Percentiles rank a stretch among this genome's conserved stretches.
Evolutionary conservation across 1,140 invertebrate species (phyloP).

Genomic region (Ganaspis sp.): DNA sequence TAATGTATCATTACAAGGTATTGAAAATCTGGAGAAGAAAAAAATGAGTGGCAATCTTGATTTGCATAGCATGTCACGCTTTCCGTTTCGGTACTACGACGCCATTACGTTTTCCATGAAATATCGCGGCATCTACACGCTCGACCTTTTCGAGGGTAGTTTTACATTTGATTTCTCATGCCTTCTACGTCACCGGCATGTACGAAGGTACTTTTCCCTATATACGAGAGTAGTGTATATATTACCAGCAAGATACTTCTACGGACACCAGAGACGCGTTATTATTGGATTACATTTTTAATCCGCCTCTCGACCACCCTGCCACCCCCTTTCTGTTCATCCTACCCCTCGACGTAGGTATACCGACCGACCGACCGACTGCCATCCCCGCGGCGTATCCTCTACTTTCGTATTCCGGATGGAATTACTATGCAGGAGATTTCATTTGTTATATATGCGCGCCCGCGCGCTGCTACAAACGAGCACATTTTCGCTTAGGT

Average conservation of each 20-base stretch:
- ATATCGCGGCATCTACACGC: constrained; percentile 44
- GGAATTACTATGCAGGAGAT: constrained; percentile 76
- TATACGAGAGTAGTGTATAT: constrained; percentile 49
- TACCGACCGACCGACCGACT: constrained; percentile 51
- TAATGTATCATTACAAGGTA: constrained; percentile 14
- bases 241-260: constrained; percentile 66
- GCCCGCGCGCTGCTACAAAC: constrained; percentile 69
- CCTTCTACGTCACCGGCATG: constrained; percentile 52
- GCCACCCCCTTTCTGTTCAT: constrained; percentile 34
- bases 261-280: constrained; percentile 75
- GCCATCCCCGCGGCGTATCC: constrained; percentile 58
- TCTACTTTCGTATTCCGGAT: constrained; percentile 75
- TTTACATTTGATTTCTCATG: constrained; percentile 60
- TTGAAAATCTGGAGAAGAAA: constrained; percentile 36
- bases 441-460: constrained; percentile 76
- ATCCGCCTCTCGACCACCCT: constrained; percentile 68
- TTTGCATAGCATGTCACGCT: constrained; percentile 57
- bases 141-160: constrained; percentile 59
- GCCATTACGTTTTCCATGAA: constrained; percentile 56
- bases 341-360: constrained; percentile 56
- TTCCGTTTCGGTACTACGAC: constrained; percentile 52
- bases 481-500: constrained; percentile 75
- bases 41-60: constrained; percentile 47
- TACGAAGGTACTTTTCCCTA: constrained; percentile 53
- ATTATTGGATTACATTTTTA: constrained; percentile 78